A percentile compares a stretch with the other conserved stretches of the same genome.
These are phyloP conservation scores for Paramisgurnus dabryanus DNA, from an alignment of 2,113 vertebrate species.

Conservation along the genomic window DNA sequence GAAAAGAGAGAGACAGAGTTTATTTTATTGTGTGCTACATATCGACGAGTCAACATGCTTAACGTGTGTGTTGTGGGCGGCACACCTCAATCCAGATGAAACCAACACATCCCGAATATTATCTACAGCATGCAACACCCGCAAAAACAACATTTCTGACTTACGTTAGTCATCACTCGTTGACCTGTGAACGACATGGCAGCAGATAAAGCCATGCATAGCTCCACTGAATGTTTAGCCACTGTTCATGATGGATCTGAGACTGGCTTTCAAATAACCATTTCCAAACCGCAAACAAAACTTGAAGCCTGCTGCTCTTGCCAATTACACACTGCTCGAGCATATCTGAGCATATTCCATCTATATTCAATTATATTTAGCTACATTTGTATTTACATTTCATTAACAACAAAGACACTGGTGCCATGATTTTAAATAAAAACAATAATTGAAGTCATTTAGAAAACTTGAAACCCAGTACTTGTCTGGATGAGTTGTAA, in stretches of 20 bases:
- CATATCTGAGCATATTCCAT: not conserved
- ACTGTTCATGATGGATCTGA: not conserved
- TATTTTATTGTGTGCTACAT: not conserved
- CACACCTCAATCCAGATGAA: constrained; percentile 21
- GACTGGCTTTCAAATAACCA: not conserved
- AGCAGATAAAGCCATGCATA: not conserved
- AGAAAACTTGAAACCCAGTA: too few relatives aligned
- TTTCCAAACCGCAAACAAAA: not conserved
- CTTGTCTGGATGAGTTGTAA: too few relatives aligned
- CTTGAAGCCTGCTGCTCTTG: not conserved
- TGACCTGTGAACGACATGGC: not conserved
- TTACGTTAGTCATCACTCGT: not conserved
- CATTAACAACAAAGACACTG: too few relatives aligned
- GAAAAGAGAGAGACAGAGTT: not conserved
- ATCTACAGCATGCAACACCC: constrained; percentile 2
- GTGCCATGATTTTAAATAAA: too few relatives aligned
- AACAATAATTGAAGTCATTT: too few relatives aligned
- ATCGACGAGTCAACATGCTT: constrained; percentile 2
- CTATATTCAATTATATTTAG: not conserved
- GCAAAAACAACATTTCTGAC: constrained; percentile 6
- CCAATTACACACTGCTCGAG: too few relatives aligned
- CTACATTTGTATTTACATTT: too few relatives aligned
- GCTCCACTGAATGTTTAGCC: not conserved
- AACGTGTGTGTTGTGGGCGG: constrained; percentile 20
- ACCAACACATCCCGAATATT: not conserved